phyloP scores from a whole-genome alignment of 2,888 invertebrate genomes.

The Conistra vaccinii region DNA sequence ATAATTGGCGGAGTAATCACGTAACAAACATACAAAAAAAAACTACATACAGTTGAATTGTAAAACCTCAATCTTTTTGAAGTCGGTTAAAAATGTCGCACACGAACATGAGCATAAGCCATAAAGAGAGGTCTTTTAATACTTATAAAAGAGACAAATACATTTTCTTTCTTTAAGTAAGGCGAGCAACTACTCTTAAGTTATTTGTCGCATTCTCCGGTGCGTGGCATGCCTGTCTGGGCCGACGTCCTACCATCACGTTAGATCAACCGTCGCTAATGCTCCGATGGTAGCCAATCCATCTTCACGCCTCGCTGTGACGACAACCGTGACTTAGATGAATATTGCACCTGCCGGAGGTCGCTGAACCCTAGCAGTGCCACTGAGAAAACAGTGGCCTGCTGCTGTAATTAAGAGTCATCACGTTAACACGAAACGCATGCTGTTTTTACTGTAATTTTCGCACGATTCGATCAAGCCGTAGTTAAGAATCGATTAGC shows the following conservation, averaged over 20 bases:
- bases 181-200: not conserved
- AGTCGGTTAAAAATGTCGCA: too few species aligned
- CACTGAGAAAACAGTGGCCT: constrained; percentile 28
- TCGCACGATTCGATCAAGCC: constrained; percentile 35
- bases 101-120: not conserved
- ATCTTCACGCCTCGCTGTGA: constrained; percentile 72
- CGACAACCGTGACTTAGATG: constrained; percentile 77
- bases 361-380: constrained; percentile 69
- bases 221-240: constrained; percentile 16
- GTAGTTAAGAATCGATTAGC: constrained; percentile 20
- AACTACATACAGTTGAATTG: too few species aligned
- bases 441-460: constrained; percentile 43
- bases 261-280: constrained; percentile 71
- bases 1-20: too few species aligned
- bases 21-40: too few species aligned
- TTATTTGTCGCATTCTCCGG: constrained; percentile 34
- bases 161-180: not conserved
- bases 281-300: constrained; percentile 75
- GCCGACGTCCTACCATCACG: constrained; percentile 53
- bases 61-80: too few species aligned
- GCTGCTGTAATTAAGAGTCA: constrained; percentile 45
- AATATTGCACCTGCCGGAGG: constrained; percentile 76
- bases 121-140: not conserved
- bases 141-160: not conserved
- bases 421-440: constrained; percentile 34